These are phyloP conservation scores for Tachysurus fulvidraco DNA, from an alignment of 2,113 vertebrate genomes.

Conservation along the genomic window DNA sequence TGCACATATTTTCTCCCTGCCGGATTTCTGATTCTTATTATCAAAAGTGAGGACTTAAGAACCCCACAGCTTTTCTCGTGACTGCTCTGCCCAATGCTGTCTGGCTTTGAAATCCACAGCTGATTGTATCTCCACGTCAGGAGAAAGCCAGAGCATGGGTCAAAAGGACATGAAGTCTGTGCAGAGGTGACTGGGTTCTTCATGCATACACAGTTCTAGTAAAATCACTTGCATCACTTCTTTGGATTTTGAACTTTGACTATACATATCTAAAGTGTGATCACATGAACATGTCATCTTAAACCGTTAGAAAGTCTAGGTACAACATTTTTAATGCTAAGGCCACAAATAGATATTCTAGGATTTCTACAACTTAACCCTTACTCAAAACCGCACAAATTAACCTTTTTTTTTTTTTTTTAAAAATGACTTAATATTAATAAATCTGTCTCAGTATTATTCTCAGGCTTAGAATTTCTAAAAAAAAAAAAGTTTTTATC, in stretches of 20 bases:
- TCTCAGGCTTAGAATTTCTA: not conserved
- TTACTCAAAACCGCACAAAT: not conserved
- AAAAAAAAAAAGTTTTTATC: not conserved
- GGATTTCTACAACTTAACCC: not conserved
- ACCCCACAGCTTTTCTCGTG: constrained; percentile 51
- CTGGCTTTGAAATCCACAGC: constrained; percentile 44
- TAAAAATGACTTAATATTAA: not conserved
- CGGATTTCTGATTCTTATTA: constrained; percentile 27
- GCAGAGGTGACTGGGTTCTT: constrained; percentile 45
- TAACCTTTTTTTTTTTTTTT: not conserved
- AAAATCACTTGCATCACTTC: not conserved
- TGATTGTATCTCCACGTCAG: constrained; percentile 30
- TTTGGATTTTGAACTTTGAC: not conserved
- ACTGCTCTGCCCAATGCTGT: constrained; percentile 42
- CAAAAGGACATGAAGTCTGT: constrained; percentile 39
- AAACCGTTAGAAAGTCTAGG: not conserved
- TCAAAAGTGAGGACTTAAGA: constrained; percentile 40
- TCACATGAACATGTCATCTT: not conserved
- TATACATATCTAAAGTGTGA: not conserved
- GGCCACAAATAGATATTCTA: not conserved
- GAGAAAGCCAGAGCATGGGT: constrained; percentile 13
- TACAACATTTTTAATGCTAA: not conserved
- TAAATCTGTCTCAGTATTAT: not conserved
- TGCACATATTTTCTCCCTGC: constrained; percentile 44
- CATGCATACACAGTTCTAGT: not conserved